Evolutionary conservation across 2,888 invertebrate genomes (phyloP).

Genomic region (Stictocephala bisonia): DNA sequence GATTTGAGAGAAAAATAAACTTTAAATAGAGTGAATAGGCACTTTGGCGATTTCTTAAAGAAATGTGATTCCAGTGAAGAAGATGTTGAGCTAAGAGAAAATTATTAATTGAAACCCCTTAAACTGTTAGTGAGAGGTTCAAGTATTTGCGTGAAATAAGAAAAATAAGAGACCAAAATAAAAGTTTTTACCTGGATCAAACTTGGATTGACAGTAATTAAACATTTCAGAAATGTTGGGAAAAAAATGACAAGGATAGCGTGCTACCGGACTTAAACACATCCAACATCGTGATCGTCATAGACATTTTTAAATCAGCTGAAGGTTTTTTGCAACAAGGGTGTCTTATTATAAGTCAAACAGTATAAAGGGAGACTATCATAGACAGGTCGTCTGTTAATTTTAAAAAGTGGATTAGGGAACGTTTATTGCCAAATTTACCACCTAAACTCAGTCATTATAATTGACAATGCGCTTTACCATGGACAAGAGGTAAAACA

Average conservation of each 20-base stretch:
- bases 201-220: conserved; percentile 15
- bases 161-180: conserved; percentile 8
- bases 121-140: conserved; percentile 1
- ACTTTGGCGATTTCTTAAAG: no score
- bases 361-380: no score
- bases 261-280: conserved; percentile 14
- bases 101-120: conserved; percentile 3
- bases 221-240: conserved; percentile 22
- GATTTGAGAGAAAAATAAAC: neutral
- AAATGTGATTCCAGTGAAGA: conserved; percentile 11
- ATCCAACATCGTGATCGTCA: neutral
- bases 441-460: no score
- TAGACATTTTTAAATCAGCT: no score
- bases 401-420: no score
- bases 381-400: no score
- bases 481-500: no score
- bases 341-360: no score
- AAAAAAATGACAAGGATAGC: conserved; percentile 10
- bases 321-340: no score
- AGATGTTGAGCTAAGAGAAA: conserved; percentile 13
- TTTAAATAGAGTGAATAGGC: conserved; percentile 25
- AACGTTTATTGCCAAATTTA: no score
- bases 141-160: conserved; percentile 13
- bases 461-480: no score
- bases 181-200: conserved; percentile 10